A percentile compares a stretch with the other conserved stretches of the same genome.
Conservation (phyloP, 2,113 vertebrate species). For the Pseudorhombus dupliciocellatus region DNA sequence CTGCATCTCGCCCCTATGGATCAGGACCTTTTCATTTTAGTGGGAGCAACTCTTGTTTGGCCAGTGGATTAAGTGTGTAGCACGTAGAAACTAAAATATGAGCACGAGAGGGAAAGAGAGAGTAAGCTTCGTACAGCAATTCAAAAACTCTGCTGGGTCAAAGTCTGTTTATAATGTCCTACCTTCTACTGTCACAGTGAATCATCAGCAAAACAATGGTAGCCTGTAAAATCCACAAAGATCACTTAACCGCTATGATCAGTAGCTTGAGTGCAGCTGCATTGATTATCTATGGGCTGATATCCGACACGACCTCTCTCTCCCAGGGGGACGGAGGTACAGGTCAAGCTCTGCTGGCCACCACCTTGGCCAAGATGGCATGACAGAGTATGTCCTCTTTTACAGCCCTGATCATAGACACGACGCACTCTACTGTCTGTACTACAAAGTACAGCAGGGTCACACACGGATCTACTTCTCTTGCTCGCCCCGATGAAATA, state of each 20-base stretch:
- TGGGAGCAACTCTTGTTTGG: constrained; percentile 79
- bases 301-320: constrained; percentile 54
- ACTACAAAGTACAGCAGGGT: background rate
- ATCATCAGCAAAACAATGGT: background rate
- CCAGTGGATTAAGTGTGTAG: constrained; percentile 75
- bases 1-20: constrained; percentile 77
- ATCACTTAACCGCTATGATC: background rate
- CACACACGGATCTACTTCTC: background rate
- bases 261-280: background rate
- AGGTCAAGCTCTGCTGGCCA: constrained; percentile 52
- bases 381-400: constrained; percentile 46
- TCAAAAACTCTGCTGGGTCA: background rate
- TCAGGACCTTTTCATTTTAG: constrained; percentile 83
- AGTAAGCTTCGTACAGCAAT: constrained; percentile 35
- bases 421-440: constrained; percentile 7
- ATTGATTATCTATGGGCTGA: constrained; percentile 20
- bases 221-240: background rate
- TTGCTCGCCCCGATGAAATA: background rate
- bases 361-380: constrained; percentile 34
- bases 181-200: background rate
- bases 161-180: background rate
- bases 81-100: constrained; percentile 66
- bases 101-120: constrained; percentile 8
- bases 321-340: constrained; percentile 51
- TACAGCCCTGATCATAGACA: constrained; percentile 16